Percentiles rank a stretch among this genome's conserved stretches.
These are phyloP conservation scores for Mongoloraphidia duomilia DNA, from an alignment of 2,888 invertebrate genomes.

Conservation along the genomic window DNA sequence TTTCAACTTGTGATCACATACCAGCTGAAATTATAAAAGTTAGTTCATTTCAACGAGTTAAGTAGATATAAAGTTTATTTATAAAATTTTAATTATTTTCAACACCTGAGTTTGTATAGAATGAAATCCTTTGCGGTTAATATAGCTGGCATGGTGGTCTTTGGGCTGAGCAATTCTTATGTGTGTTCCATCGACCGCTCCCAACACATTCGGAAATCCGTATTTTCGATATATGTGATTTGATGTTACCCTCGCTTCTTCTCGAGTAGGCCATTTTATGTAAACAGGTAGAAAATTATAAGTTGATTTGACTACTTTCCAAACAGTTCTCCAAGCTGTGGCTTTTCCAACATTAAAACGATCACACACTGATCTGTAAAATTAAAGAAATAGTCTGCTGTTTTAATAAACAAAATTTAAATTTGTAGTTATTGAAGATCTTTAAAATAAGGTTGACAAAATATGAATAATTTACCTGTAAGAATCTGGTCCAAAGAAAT, in stretches of 20 bases:
- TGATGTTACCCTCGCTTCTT: slow-evolving; percentile 4
- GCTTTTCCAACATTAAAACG: slow-evolving; percentile 14
- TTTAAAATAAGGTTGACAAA: no score
- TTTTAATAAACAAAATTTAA: neutral
- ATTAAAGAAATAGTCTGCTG: neutral
- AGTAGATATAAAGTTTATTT: neutral
- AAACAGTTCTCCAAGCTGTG: slow-evolving; percentile 12
- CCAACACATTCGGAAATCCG: slow-evolving; percentile 8
- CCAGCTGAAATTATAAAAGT: slow-evolving; percentile 6
- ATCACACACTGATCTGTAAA: slow-evolving; percentile 14
- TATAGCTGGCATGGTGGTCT: neutral
- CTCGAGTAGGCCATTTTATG: slow-evolving; percentile 15
- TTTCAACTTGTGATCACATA: slow-evolving; percentile 8
- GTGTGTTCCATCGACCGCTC: slow-evolving; percentile 10
- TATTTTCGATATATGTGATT: neutral
- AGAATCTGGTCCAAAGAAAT: slow-evolving; percentile 12
- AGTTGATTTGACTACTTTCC: slow-evolving; percentile 11
- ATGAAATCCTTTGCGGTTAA: slow-evolving; percentile 7
- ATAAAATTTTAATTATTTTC: slow-evolving; percentile 1
- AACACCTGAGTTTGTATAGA: slow-evolving; percentile 8
- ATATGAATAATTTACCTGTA: slow-evolving; percentile 6
- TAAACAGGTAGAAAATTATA: slow-evolving; percentile 8
- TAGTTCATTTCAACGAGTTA: neutral
- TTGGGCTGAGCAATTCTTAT: slow-evolving; percentile 3
- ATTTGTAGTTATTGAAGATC: no score